Evolutionary conservation across 2,113 vertebrate species (phyloP), one percentile per base, ranked within the genome.

Genomic region (Myxocyprinus asiaticus): DNA sequence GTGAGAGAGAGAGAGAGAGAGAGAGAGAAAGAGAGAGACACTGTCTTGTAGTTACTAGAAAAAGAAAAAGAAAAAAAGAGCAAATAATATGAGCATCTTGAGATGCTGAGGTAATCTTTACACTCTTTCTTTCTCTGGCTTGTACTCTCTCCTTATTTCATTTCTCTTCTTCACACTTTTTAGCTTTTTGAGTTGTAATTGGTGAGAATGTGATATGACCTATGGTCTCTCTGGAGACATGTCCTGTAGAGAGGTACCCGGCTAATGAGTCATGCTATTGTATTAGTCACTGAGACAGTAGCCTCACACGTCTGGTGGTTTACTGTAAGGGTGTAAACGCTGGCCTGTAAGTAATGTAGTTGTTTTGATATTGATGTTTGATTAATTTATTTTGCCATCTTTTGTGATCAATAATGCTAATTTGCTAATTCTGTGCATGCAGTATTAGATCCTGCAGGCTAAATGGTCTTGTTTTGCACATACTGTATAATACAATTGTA

Each of bases 151-250:
- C 45, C 15, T 51, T 69, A 58, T 69, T 53, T 42, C 7, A 15
- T 77, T 10, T 56, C 11, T 33, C 9, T 12, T 69, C 69, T 55
- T 33, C 22, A 33, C 22, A 61, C 7, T 43, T 47, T 50, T 6
- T 48, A 43, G 4, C 56, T 17, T 43, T 61, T 53, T 79, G 67
- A 15, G 44, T 63, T 73, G 50, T 65, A 72, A 61, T 70, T 33
- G 43, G 12, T 53, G 11, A 44, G 48, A 68, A 67, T 53, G 3
- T 59, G 59, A 55, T 43, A 10, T 55, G 48, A 66, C 74, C 66
- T 76, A 22, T 47, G 17, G 10, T 47, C 73, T 81, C 74, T 5
- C 9, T 64, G 67, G 67, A 81, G 74, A 81, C 42, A n/a, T 51
- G 58, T 50, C 59, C 48, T 71, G 43, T 59, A 14, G 9, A 61